Base-by-base conservation (phyloP, 2,888 invertebrate species). In the Agrotis segetum region DNA sequence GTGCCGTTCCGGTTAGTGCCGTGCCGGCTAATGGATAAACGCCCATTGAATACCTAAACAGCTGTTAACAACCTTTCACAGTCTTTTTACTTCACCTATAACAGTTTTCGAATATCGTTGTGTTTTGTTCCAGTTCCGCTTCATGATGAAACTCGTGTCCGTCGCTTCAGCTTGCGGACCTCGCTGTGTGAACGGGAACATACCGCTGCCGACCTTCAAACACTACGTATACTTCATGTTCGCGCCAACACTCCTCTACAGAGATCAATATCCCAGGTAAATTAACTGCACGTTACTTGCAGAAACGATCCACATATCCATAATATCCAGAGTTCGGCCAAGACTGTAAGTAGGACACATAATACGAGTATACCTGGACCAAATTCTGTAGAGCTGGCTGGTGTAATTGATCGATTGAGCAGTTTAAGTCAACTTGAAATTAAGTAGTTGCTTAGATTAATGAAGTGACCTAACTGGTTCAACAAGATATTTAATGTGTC, bases 101-200 rank as follows among this genome's bases (percentile, higher is more conserved):
- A 2, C 16, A 44, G 1, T 49, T 49, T 59, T 34, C 60, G 50
- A 50, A 50, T 61, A 40, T 16, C 11, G 47, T 56, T 56, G 1
- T 7, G 3, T 63, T 79, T 77, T 59, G 49, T 95, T 93, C 74
- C 90, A 96, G 98, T 96, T 98, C 16, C 97, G 99, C 14, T 94
- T 99, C 65, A 90, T 98, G 68, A 99, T 99, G 99, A 99, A 99
- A 95, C 97, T 97, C 55, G 98, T 99, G 90, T 98, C 99, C 0
- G 98, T 98, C 88, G 97, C 99, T 0, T 94, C 98, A 66, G 97
- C 97, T 67, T 98, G 98, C 87, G 96, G 96, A 0, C 96, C 97
- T 0, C 96, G 97, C 69, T 97, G 97, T 67, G 83, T 92, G 0
- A 96, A 94, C 67, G 97, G 97, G 7, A 68, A 70, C 34, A 83